phyloP scores from a whole-genome alignment of 2,113 vertebrate species.

The Thermophis baileyi region DNA sequence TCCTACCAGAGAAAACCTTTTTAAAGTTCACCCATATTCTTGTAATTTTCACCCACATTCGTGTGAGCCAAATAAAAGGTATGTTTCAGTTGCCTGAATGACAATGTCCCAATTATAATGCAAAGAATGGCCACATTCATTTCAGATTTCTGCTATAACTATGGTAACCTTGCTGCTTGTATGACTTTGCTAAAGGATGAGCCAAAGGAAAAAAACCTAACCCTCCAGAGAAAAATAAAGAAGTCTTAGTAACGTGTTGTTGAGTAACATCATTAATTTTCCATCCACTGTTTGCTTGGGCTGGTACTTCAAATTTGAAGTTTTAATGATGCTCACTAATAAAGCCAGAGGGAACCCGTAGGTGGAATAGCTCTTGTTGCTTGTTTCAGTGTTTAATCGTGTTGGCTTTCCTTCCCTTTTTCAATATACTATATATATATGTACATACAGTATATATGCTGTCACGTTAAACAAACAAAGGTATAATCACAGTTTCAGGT shows the following conservation, averaged over 20 bases:
- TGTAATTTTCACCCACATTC: not conserved
- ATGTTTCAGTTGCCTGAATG: not conserved
- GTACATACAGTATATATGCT: not conserved
- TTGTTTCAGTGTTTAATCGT: not conserved
- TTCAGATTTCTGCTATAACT: constrained; percentile 10
- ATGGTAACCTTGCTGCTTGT: not conserved
- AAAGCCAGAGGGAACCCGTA: not conserved
- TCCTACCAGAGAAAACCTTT: not conserved
- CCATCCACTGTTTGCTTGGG: constrained; percentile 29
- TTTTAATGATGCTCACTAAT: constrained; percentile 16
- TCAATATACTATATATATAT: not conserved
- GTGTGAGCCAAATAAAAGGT: not conserved
- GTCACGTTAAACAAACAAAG: not conserved
- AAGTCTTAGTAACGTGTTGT: not conserved
- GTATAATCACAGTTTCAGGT: not conserved
- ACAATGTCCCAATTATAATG: constrained; percentile 6
- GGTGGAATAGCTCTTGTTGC: not conserved
- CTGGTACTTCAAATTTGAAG: constrained; percentile 12
- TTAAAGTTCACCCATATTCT: not conserved
- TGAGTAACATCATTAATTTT: constrained; percentile 25
- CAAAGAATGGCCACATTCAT: not conserved
- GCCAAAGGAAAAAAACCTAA: not conserved
- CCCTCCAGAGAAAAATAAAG: constrained; percentile 6
- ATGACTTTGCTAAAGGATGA: not conserved
- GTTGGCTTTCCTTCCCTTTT: not conserved